These are phyloP conservation scores for Ploceus nigricollis DNA, from an alignment of 2,113 vertebrate species.

Conservation along the genomic window DNA sequence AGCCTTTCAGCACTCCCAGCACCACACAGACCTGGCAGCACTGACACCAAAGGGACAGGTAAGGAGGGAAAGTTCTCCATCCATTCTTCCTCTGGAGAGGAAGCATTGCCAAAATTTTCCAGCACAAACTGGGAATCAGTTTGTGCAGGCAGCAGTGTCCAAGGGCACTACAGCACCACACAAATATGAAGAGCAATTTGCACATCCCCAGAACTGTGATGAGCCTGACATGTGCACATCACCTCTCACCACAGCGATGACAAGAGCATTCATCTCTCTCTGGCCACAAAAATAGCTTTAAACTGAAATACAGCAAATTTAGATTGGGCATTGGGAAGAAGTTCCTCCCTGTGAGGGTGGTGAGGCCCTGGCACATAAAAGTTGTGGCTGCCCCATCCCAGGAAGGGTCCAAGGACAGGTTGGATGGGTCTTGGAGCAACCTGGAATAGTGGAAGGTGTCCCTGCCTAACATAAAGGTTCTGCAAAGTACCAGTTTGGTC, in stretches of 20 bases:
- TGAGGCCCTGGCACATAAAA: neutral
- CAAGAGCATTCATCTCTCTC: neutral
- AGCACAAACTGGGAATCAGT: neutral
- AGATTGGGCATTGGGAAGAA: neutral
- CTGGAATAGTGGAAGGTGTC: neutral
- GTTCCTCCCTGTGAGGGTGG: neutral
- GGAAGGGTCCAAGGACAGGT: neutral
- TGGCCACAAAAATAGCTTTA: neutral
- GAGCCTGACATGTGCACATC: neutral
- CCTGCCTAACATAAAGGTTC: neutral
- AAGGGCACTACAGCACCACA: neutral
- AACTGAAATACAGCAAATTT: neutral
- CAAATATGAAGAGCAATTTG: neutral
- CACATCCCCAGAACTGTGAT: neutral
- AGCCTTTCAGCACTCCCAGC: neutral
- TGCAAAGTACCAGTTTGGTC: neutral
- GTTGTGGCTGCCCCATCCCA: neutral
- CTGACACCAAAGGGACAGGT: neutral
- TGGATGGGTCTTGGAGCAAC: neutral
- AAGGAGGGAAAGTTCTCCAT: neutral
- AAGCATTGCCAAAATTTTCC: neutral
- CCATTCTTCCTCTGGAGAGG: neutral
- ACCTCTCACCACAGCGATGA: neutral
- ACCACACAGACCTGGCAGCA: neutral
- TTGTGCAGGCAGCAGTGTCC: neutral